Conservation (phyloP, 1,140 invertebrate genomes). For the Doryteuthis pealeii region DNA sequence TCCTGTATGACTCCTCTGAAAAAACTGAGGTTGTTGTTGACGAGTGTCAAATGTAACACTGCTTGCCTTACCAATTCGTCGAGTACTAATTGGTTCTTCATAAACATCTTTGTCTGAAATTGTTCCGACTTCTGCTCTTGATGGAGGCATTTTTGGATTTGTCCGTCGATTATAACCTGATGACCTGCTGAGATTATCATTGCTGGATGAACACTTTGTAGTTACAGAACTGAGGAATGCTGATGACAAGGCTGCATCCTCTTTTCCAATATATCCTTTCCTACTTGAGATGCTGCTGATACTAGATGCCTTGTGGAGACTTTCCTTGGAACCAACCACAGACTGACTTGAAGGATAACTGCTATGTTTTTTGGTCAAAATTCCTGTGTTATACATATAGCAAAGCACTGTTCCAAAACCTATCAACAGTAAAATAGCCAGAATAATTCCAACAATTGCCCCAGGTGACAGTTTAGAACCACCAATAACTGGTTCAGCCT, state of each 20-base stretch:
- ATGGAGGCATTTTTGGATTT: too few relatives aligned
- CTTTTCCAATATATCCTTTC: not conserved
- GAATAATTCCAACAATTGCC: constrained; percentile 32
- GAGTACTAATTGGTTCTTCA: not conserved
- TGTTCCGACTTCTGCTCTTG: too few relatives aligned
- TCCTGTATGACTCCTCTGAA: not conserved
- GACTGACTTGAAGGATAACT: too few relatives aligned
- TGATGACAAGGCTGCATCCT: not conserved
- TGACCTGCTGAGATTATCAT: too few relatives aligned
- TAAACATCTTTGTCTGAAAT: too few relatives aligned
- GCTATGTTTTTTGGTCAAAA: not conserved
- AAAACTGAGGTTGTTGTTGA: not conserved
- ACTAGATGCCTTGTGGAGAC: too few relatives aligned
- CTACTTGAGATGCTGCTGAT: not conserved
- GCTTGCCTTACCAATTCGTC: not conserved
- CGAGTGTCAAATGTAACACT: not conserved
- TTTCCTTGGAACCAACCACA: too few relatives aligned
- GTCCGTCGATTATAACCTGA: too few relatives aligned
- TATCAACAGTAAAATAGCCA: constrained; percentile 25
- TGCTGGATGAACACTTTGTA: too few relatives aligned
- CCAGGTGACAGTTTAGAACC: constrained; percentile 18
- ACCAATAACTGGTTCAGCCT: constrained; percentile 17
- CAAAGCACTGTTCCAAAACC: constrained; percentile 20
- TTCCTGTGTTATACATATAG: constrained; percentile 29
- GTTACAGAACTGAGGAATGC: not conserved